Evolutionary conservation across 1,140 invertebrate genomes (phyloP).

Genomic region (Drosophila tropicalis): DNA sequence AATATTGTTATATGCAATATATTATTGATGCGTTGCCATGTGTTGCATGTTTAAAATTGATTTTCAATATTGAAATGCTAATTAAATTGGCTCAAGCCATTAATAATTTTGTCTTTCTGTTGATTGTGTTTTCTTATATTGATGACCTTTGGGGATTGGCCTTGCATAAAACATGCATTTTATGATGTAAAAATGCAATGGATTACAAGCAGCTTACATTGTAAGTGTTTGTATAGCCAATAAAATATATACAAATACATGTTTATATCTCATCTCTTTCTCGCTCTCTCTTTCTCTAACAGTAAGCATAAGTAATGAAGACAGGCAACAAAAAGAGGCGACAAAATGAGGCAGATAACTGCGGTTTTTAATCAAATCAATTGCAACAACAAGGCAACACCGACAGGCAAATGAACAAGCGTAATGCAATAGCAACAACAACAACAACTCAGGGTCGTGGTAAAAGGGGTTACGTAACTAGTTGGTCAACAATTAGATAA

Average conservation of each 20-base stretch:
- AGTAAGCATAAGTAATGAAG: conserved; percentile 28
- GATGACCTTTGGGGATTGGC: conserved; percentile 48
- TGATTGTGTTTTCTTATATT: background rate
- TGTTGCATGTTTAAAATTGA: conserved; percentile 27
- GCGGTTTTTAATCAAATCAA: conserved; percentile 80
- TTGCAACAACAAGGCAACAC: conserved; percentile 42
- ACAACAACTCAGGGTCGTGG: background rate
- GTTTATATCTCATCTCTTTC: background rate
- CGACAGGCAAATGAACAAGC: conserved; percentile 24
- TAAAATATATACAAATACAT: background rate
- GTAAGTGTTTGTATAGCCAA: conserved; percentile 5
- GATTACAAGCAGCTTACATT: conserved; percentile 50
- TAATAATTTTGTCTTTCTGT: conserved; percentile 42
- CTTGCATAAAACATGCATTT: conserved; percentile 49
- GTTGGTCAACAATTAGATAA: background rate
- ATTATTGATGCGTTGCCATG: background rate
- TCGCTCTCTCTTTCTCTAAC: background rate
- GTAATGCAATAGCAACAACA: conserved; percentile 60
- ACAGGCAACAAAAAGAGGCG: conserved; percentile 40
- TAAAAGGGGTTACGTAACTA: background rate
- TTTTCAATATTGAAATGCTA: conserved; percentile 59
- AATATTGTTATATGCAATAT: conserved; percentile 4
- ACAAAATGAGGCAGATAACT: conserved; percentile 77
- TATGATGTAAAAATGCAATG: conserved; percentile 40
- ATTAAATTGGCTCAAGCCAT: conserved; percentile 47